Evolutionary conservation across 2,113 vertebrate species (phyloP).

Genomic region (Gopherus evgoodei): DNA sequence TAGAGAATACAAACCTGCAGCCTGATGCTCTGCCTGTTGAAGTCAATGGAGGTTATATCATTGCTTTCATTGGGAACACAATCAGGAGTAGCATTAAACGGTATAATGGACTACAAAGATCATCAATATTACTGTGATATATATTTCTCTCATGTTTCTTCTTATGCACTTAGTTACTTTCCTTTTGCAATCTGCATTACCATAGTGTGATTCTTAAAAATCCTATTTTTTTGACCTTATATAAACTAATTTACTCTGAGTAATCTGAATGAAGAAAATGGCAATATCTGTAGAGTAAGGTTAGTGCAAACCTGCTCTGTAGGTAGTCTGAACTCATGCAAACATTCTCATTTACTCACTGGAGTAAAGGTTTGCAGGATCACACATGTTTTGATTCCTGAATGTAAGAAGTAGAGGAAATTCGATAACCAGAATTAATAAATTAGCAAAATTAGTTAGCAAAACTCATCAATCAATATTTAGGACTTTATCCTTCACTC

Average conservation of each 20-base stretch:
- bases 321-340: background rate
- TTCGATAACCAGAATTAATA: background rate
- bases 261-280: background rate
- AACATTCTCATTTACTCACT: background rate
- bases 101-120: background rate
- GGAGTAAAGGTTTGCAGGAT: background rate
- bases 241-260: background rate
- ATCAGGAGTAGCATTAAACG: background rate
- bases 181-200: background rate
- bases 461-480: background rate
- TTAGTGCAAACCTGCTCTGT: background rate
- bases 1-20: background rate
- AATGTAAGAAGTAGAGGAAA: accelerated
- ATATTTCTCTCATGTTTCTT: background rate
- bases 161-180: background rate
- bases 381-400: background rate
- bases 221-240: background rate
- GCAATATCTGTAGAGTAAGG: background rate
- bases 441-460: accelerated
- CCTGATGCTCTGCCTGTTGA: background rate
- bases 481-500: background rate
- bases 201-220: background rate
- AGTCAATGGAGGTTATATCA: background rate
- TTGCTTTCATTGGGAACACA: background rate
- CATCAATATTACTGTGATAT: background rate